phyloP scores from a whole-genome alignment of 2,113 vertebrate species.

The Gopherus evgoodei region DNA sequence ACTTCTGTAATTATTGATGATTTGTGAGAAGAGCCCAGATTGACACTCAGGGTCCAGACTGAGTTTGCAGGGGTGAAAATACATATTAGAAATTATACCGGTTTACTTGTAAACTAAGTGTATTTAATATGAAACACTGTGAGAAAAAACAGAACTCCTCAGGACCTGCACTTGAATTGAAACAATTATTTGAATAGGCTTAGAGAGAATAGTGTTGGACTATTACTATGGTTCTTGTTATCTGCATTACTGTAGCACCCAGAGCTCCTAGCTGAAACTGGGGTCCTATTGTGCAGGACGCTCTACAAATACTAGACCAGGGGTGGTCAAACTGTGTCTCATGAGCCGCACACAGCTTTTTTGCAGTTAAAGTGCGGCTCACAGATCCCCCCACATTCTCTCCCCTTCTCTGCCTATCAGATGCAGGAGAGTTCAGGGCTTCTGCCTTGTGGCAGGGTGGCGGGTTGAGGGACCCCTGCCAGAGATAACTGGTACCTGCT shows the following conservation, averaged over 20 bases:
- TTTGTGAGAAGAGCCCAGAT: neutral
- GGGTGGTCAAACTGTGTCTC: no score
- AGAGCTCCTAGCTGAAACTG: neutral
- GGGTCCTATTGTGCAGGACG: neutral
- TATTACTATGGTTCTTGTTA: neutral
- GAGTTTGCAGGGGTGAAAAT: neutral
- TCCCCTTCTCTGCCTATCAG: no score
- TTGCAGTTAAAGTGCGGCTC: no score
- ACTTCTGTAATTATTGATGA: neutral
- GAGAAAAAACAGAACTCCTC: neutral
- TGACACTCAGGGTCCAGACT: neutral
- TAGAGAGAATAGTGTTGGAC: fast-evolving
- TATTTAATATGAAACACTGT: neutral
- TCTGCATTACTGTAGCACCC: neutral
- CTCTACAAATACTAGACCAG: neutral
- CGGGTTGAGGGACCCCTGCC: no score
- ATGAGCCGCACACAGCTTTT: no score
- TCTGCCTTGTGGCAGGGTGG: no score
- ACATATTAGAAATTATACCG: fast-evolving
- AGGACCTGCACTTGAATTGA: neutral
- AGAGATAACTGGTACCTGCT: no score
- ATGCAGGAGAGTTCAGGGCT: no score
- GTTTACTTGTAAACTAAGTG: neutral
- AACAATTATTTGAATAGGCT: neutral
- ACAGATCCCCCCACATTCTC: no score